A percentile compares a stretch with the other conserved stretches of the same genome.
Conservation (phyloP, 2,888 invertebrate species). For the Myathropa florea region DNA sequence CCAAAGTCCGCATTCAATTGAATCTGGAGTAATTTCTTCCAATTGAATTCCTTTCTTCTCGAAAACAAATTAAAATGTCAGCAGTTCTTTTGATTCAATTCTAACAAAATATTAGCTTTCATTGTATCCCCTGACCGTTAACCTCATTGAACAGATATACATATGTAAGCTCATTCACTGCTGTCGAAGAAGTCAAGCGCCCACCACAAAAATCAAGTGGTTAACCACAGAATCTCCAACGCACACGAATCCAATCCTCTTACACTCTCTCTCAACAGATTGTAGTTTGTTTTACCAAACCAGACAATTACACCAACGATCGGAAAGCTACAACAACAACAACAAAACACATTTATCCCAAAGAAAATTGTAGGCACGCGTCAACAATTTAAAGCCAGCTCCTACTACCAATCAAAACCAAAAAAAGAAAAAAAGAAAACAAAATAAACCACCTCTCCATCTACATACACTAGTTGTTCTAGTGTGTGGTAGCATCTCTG, state of each 20-base stretch:
- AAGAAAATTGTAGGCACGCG: slow-evolving; percentile 63
- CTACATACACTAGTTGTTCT: slow-evolving; percentile 35
- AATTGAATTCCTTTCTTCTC: neutral
- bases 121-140: slow-evolving; percentile 11
- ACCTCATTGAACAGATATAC: slow-evolving; percentile 29
- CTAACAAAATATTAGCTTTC: neutral
- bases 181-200: slow-evolving; percentile 15
- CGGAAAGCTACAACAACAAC: neutral
- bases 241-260: slow-evolving; percentile 26
- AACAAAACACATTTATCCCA: slow-evolving; percentile 44
- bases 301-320: slow-evolving; percentile 42
- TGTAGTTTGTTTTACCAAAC: slow-evolving; percentile 52
- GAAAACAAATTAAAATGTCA: neutral
- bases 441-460: slow-evolving; percentile 12
- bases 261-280: neutral
- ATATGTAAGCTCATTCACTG: neutral
- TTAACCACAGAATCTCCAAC: slow-evolving; percentile 59
- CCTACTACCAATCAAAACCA: neutral
- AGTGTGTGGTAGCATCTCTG: slow-evolving; percentile 20
- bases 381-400: slow-evolving; percentile 63
- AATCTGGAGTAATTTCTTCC: neutral
- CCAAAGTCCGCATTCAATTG: neutral
- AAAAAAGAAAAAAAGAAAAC: neutral
- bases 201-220: slow-evolving; percentile 45
- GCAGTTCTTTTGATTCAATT: neutral